Percentiles rank a stretch among this genome's conserved stretches.
These are phyloP conservation scores for Perccottus glenii DNA, from an alignment of 2,113 vertebrate genomes.

Conservation along the genomic window DNA sequence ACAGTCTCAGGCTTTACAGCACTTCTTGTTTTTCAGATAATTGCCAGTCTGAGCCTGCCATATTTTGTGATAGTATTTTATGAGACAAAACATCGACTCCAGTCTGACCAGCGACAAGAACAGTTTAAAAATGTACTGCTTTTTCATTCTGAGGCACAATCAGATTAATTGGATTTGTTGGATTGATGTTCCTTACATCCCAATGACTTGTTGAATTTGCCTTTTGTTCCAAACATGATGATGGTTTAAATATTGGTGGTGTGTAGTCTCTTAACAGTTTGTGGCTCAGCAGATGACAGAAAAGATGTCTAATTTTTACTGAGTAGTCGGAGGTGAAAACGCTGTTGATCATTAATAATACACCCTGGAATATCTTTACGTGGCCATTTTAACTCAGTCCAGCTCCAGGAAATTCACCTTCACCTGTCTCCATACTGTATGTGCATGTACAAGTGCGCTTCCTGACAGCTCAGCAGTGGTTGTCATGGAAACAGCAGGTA, in stretches of 20 bases:
- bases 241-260: no score
- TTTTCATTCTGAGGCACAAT: no score
- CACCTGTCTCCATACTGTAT: conserved; percentile 13
- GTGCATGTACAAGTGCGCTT: conserved; percentile 12
- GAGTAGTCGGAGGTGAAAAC: no score
- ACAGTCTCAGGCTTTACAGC: conserved; percentile 16
- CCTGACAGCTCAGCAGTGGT: conserved; percentile 61
- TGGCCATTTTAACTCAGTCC: no score
- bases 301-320: no score
- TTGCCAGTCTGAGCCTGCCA: conserved; percentile 17
- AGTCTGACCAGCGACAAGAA: not conserved
- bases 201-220: no score
- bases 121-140: not conserved
- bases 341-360: no score
- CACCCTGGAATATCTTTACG: no score
- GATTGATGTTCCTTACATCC: not conserved
- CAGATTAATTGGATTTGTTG: no score
- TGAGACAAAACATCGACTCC: not conserved
- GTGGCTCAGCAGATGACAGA: no score
- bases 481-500: conserved; percentile 75
- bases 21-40: conserved; percentile 20
- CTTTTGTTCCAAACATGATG: no score
- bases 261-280: no score
- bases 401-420: conserved; percentile 2
- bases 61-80: conserved; percentile 25